Base-by-base conservation (phyloP, 1,140 invertebrate species). In the Lepeophtheirus salmonis region DNA sequence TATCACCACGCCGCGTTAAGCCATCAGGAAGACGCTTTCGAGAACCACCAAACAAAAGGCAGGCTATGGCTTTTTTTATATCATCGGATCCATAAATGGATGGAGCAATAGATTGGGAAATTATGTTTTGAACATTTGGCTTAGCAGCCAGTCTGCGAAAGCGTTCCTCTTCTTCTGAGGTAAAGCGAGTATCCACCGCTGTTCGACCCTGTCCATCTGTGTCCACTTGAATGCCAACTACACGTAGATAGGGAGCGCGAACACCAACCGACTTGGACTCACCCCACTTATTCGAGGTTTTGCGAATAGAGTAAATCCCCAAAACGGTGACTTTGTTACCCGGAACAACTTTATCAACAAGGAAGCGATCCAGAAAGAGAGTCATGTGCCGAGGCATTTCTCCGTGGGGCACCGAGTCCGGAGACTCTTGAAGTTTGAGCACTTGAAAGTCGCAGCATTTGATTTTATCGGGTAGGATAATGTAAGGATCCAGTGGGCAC, bases 331-430 rank as follows among this genome's bases (percentile, higher is more conserved):
- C 86, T 64, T 89, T 77, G 68, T 97, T 98, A 1, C 96, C 96
- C 48, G 96, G 96, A 0, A 97, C 90, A 30, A 94, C 84, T 68
- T 81, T 78, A 70, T 99, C 96, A 70, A 91, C 96, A 12, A 98
- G 73, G 69, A 90, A 87, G 61, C 91, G 79, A 70, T 99, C 95
- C 68, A 86, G 89, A 71, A 92, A 99, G 0, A 99, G 74, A 64
- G 90, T 84, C 59, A 98, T 73, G 73, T 99, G 96, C 4, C 96
- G 77, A 0, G 96, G 95, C 78, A 99, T 89, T 77, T 99, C 96
- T 58, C 96, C 94, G 69, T 97, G 90, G 0, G 95, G 96, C 62
- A 98, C 87, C 64, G 83, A 84, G 71, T 99, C 95, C 3, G 91
- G 90, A 6, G 89, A 74, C 74, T 99, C 95, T 79, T 98, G 95